Percentiles rank a stretch among this genome's conserved stretches.
Conservation (phyloP, 2,797 vertebrate species). For the Xiphophorus birchmanni region DNA sequence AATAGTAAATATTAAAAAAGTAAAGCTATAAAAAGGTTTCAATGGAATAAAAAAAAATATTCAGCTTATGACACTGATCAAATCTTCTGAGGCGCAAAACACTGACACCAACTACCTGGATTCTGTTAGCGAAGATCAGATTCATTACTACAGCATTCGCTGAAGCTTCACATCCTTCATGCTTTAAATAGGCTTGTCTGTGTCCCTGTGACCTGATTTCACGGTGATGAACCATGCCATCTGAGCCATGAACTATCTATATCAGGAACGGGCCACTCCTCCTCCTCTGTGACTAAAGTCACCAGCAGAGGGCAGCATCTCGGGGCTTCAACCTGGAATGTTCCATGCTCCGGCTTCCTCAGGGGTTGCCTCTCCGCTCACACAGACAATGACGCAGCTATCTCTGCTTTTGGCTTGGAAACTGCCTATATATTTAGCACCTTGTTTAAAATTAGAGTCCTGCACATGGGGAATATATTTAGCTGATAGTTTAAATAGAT, state of each 20-base stretch:
- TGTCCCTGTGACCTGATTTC: slow-evolving; percentile 55
- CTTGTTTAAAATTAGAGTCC: slow-evolving; percentile 71
- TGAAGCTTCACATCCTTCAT: slow-evolving; percentile 28
- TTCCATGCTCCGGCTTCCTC: slow-evolving; percentile 34
- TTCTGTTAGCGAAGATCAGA: not conserved
- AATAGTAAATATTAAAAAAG: not conserved
- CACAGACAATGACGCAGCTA: slow-evolving; percentile 77
- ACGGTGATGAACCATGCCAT: slow-evolving; percentile 26
- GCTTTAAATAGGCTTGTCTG: slow-evolving; percentile 30
- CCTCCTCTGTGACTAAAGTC: slow-evolving; percentile 12
- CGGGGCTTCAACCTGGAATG: slow-evolving; percentile 25
- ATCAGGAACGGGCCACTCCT: slow-evolving; percentile 5
- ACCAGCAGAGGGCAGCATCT: slow-evolving; percentile 75
- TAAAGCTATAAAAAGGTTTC: no score
- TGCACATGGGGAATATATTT: slow-evolving; percentile 68
- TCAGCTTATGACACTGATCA: not conserved
- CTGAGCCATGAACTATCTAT: slow-evolving; percentile 37
- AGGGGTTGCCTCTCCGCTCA: slow-evolving; percentile 42
- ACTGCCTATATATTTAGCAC: slow-evolving; percentile 80
- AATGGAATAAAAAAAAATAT: not conserved
- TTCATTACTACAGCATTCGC: slow-evolving; percentile 17
- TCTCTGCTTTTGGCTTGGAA: slow-evolving; percentile 82
- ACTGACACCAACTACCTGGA: not conserved
- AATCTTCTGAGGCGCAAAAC: not conserved
- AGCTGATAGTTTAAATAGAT: slow-evolving; percentile 64